Conservation (phyloP, 2,888 invertebrate species). For the Notodonta dromedarius region DNA sequence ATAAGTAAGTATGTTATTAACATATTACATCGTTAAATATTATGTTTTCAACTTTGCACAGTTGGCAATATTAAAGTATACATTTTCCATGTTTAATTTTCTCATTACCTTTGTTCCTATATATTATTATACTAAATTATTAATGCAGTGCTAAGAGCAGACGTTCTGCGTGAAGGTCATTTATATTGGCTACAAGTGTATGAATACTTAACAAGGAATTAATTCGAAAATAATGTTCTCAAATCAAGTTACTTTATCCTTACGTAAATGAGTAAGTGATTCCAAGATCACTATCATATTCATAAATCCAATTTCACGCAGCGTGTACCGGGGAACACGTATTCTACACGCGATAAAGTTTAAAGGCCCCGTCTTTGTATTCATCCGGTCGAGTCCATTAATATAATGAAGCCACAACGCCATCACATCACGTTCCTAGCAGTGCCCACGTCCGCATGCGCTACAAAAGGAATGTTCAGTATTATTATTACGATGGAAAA, state of each 20-base stretch:
- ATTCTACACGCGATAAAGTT: slow-evolving; percentile 70
- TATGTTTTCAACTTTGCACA: too few relatives aligned
- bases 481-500: slow-evolving; percentile 78
- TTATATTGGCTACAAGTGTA: neutral
- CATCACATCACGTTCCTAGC: slow-evolving; percentile 73
- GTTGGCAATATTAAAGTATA: neutral
- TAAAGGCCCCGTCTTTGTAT: slow-evolving; percentile 77
- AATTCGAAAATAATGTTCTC: slow-evolving; percentile 7
- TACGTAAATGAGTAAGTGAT: slow-evolving; percentile 33
- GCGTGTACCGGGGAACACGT: slow-evolving; percentile 62
- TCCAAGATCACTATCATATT: slow-evolving; percentile 44
- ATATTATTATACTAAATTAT: neutral
- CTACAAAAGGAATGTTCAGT: slow-evolving; percentile 79
- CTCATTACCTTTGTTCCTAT: neutral
- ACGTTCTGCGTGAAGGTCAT: neutral
- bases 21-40: too few relatives aligned
- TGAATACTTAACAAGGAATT: neutral
- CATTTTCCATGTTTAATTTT: neutral
- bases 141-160: neutral
- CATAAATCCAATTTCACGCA: slow-evolving; percentile 64
- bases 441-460: slow-evolving; percentile 76
- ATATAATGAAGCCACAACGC: slow-evolving; percentile 80
- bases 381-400: slow-evolving; percentile 79
- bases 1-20: too few relatives aligned
- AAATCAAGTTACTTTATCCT: slow-evolving; percentile 19